Percentiles rank a stretch among this genome's conserved stretches.
These are phyloP conservation scores for Diloba caeruleocephala DNA, from an alignment of 2,888 invertebrate genomes.

Conservation along the genomic window DNA sequence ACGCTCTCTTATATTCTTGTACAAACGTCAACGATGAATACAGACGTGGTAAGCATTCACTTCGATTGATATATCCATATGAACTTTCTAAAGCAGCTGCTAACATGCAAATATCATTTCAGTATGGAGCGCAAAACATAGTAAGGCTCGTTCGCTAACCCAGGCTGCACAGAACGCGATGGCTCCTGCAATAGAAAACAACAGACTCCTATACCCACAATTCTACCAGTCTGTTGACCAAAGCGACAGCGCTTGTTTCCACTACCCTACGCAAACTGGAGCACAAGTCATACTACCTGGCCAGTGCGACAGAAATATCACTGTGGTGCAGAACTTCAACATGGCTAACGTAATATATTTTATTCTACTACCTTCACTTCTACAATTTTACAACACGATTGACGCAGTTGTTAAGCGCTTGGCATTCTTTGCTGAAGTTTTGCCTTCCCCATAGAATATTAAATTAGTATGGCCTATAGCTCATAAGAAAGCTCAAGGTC, in stretches of 20 bases:
- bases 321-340: constrained; percentile 67
- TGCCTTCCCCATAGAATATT: no score
- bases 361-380: not conserved
- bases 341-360: constrained; percentile 60
- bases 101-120: constrained; percentile 13
- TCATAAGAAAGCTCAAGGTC: no score
- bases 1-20: constrained; percentile 78
- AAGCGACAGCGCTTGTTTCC: constrained; percentile 73
- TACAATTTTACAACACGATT: no score
- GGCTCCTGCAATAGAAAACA: constrained; percentile 57
- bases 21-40: constrained; percentile 67
- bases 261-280: constrained; percentile 70
- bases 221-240: constrained; percentile 71
- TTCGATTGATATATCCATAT: not conserved
- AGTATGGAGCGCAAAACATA: constrained; percentile 84
- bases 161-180: constrained; percentile 61
- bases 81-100: not conserved
- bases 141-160: constrained; percentile 64
- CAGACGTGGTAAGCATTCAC: constrained; percentile 68
- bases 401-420: no score
- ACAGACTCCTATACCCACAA: constrained; percentile 62
- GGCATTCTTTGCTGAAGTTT: no score
- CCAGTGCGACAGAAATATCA: constrained; percentile 73
- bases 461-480: no score
- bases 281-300: constrained; percentile 74